Conservation (phyloP, 1,140 invertebrate species). For the Aphidius gifuensis region DNA sequence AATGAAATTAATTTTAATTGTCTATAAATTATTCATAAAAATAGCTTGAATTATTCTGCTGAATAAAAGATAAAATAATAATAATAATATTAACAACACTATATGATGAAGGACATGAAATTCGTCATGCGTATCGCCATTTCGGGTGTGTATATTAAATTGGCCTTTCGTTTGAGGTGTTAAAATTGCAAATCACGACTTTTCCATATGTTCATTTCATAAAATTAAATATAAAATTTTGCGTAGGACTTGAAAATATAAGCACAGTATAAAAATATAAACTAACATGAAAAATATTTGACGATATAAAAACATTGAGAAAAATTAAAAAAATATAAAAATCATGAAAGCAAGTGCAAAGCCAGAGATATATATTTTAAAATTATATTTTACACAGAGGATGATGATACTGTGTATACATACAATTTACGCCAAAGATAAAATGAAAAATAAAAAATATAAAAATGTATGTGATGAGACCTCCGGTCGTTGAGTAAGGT, state of each 20-base stretch:
- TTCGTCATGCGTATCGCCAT: constrained; percentile 15
- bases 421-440: constrained; percentile 6
- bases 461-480: constrained; percentile 11
- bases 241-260: too few relatives aligned
- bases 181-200: too few relatives aligned
- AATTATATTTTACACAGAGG: constrained; percentile 7
- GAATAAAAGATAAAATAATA: too few relatives aligned
- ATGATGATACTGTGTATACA: constrained; percentile 7
- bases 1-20: neutral
- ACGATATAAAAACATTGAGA: constrained; percentile 7
- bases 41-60: neutral
- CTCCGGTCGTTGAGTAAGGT: constrained; percentile 44
- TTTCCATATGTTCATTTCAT: neutral
- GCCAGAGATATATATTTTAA: too few relatives aligned
- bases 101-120: constrained; percentile 7
- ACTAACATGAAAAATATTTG: neutral
- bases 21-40: neutral
- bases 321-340: neutral
- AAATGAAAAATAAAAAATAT: neutral
- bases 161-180: constrained; percentile 1
- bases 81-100: neutral
- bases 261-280: neutral
- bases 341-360: too few relatives aligned
- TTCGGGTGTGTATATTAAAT: constrained; percentile 13
- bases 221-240: constrained; percentile 8